These are phyloP conservation scores for Colinus virginianus DNA, from an alignment of 2,113 vertebrate species.

Conservation along the genomic window DNA sequence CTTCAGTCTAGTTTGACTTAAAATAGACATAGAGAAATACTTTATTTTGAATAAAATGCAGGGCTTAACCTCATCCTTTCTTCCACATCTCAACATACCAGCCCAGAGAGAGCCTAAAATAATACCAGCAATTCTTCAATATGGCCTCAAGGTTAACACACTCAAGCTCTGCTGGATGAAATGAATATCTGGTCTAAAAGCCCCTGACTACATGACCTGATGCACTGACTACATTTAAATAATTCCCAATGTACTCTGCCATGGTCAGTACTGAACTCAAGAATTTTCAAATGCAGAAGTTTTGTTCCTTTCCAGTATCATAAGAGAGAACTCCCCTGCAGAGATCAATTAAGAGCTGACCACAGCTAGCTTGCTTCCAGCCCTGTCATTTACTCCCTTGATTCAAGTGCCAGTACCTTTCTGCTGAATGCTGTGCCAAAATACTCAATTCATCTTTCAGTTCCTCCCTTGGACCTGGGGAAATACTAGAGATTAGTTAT, in stretches of 20 bases:
- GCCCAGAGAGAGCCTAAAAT: not conserved
- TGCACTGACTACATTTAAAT: not conserved
- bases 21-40: not conserved
- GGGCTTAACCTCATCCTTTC: not conserved
- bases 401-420: fast-evolving
- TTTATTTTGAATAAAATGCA: conserved; percentile 10
- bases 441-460: not conserved
- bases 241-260: not conserved
- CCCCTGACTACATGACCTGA: not conserved
- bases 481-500: not conserved
- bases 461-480: not conserved
- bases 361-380: conserved; percentile 1
- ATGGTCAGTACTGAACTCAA: not conserved
- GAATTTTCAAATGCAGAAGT: not conserved
- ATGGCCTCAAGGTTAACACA: not conserved
- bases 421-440: not conserved
- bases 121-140: not conserved
- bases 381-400: not conserved
- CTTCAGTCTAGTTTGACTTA: not conserved
- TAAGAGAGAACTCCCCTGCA: not conserved
- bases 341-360: not conserved
- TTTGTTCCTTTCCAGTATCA: not conserved
- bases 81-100: not conserved
- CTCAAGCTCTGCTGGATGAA: not conserved
- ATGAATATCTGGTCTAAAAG: not conserved